Percentiles rank a stretch among this genome's conserved stretches.
Conservation (phyloP, 1,140 invertebrate species). For the Ruditapes philippinarum region DNA sequence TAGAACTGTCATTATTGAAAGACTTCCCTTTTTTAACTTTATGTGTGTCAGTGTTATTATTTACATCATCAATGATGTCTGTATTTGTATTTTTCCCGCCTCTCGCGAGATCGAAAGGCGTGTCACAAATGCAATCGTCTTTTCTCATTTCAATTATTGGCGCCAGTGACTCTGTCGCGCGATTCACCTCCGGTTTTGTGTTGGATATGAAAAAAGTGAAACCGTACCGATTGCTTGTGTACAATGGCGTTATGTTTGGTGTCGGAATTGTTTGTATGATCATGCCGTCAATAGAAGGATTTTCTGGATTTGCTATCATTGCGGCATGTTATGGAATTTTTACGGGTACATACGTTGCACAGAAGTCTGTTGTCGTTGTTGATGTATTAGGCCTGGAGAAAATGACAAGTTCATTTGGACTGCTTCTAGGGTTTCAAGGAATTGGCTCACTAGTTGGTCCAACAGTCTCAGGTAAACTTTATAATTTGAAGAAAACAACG, state of each 20-base stretch:
- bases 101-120: slow-evolving; percentile 75
- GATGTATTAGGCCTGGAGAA: slow-evolving; percentile 97
- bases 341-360: slow-evolving; percentile 90
- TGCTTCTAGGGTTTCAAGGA: slow-evolving; percentile 97
- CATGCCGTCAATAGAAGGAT: slow-evolving; percentile 43
- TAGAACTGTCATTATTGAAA: slow-evolving; percentile 58
- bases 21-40: slow-evolving; percentile 49
- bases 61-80: slow-evolving; percentile 49
- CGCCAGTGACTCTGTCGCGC: slow-evolving; percentile 90
- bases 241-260: slow-evolving; percentile 56
- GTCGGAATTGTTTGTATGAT: slow-evolving; percentile 27
- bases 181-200: slow-evolving; percentile 88
- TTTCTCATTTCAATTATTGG: slow-evolving; percentile 94
- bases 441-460: slow-evolving; percentile 94
- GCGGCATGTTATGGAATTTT: slow-evolving; percentile 69
- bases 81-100: slow-evolving; percentile 92
- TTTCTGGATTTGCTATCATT: slow-evolving; percentile 43
- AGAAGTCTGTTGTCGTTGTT: slow-evolving; percentile 96
- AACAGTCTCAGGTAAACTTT: slow-evolving; percentile 94
- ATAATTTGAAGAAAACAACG: no score
- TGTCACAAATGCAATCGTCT: slow-evolving; percentile 87
- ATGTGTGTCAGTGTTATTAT: slow-evolving; percentile 43
- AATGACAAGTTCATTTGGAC: slow-evolving; percentile 96
- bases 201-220: slow-evolving; percentile 84
- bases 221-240: slow-evolving; percentile 50